Base-by-base conservation (phyloP, 2,888 invertebrate genomes). In the Stenodera caucasica region DNA sequence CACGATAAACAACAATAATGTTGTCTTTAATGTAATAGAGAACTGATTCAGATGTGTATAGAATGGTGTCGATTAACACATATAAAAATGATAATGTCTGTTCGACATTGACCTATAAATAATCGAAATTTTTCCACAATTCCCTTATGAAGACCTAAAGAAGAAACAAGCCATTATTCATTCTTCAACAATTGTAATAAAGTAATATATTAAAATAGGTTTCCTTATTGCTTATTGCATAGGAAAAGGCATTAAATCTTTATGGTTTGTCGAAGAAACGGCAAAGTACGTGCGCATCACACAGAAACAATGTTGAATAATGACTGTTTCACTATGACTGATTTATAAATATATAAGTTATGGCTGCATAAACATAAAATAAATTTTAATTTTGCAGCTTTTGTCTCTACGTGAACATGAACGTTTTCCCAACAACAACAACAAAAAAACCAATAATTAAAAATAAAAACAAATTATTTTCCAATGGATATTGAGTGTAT, bases 281-380 rank as follows among this genome's bases (percentile, higher is more conserved):
- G 55, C 61, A 61, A 68, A 69, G 62, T 66, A 74, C 68, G 63
- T 67, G 71, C 70, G 67, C 72, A 72, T 73, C 76, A 77, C 70
- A 77, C 70, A 77, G 77, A 77, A 77, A 78, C 77, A 78, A 75
- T 78, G 78, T 78, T 76, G 75, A 74, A 71, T 78, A 75, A 78
- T 73, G 69, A 72, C 75, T 66, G 70, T 72, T 75, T 71, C 69
- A 68, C 66, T 69, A 69, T 71, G 74, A 76, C 75, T 75, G 75
- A 77, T 77, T 77, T 77, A 77, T 73, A 73, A 73, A 69, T 74
- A 69, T 70, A 67, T 75, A 73, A 77, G 70, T 77, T 79, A 79
- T 72, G 72, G 63, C 75, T 64, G 67, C 75, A 71, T 78, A 78
- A 78, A 78, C 75, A 72, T 68, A 59, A 67, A 72, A 75, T 69